Evolutionary conservation across 2,888 invertebrate species (phyloP).

Genomic region (Punctoribates punctum): DNA sequence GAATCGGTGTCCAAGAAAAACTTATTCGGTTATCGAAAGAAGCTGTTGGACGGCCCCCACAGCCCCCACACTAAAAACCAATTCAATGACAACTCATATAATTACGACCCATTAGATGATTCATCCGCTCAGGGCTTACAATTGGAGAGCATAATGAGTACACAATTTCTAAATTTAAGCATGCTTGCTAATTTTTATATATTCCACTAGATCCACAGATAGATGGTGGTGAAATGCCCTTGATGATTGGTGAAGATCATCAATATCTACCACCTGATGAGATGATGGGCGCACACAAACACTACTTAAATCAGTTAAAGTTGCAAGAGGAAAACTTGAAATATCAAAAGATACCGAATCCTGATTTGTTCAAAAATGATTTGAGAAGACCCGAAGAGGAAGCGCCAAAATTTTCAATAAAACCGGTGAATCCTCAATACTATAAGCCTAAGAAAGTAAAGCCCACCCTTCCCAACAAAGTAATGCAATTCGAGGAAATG

Average conservation of each 20-base stretch:
- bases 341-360: not conserved
- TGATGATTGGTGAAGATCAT: not conserved
- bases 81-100: not conserved
- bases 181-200: not conserved
- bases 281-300: not conserved
- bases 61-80: not conserved
- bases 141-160: too few relatives aligned
- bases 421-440: not conserved
- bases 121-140: too few relatives aligned
- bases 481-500: conserved; percentile 24
- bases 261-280: not conserved
- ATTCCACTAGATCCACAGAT: not conserved
- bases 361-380: not conserved
- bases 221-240: not conserved
- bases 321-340: not conserved
- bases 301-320: not conserved
- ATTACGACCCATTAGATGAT: too few relatives aligned
- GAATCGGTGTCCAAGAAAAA: not conserved
- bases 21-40: not conserved
- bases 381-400: conserved; percentile 1
- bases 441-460: not conserved
- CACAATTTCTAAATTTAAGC: not conserved
- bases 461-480: conserved; percentile 15
- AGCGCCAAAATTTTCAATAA: not conserved
- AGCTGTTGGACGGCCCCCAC: not conserved